Conservation (phyloP, 2,113 vertebrate species). For the Rana temporaria region DNA sequence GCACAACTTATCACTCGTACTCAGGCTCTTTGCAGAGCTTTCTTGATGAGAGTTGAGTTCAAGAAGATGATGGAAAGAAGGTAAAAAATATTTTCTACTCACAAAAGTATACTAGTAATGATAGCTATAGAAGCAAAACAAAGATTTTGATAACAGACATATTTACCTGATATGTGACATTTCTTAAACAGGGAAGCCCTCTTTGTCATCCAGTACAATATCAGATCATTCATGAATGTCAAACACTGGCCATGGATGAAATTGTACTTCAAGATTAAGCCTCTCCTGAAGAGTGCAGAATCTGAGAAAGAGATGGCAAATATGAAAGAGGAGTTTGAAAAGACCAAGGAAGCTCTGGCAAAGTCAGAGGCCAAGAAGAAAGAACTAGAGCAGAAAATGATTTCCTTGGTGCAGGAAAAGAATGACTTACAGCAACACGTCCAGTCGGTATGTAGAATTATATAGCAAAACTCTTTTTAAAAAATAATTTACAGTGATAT, state of each 20-base stretch:
- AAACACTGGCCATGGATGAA: conserved; percentile 84
- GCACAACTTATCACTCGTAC: conserved; percentile 89
- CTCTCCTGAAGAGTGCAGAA: conserved; percentile 83
- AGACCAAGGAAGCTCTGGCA: conserved; percentile 78
- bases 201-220: conserved; percentile 87
- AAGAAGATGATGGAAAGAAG: conserved; percentile 87
- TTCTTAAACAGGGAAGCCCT: conserved; percentile 77
- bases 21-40: conserved; percentile 85
- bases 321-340: conserved; percentile 83
- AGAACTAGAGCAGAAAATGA: conserved; percentile 86
- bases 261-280: conserved; percentile 78
- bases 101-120: too few species aligned
- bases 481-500: background rate
- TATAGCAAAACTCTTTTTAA: background rate
- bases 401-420: conserved; percentile 79
- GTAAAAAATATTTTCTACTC: too few species aligned
- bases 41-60: conserved; percentile 84
- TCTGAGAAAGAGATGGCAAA: conserved; percentile 82
- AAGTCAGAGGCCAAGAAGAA: conserved; percentile 81
- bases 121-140: too few species aligned
- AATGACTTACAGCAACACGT: conserved; percentile 79
- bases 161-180: too few species aligned
- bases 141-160: too few species aligned
- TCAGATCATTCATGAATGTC: conserved; percentile 72
- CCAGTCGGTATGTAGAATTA: conserved; percentile 66